These are phyloP conservation scores for Drosophila pseudoananassae DNA, from an alignment of 1,140 invertebrate genomes.

Conservation along the genomic window DNA sequence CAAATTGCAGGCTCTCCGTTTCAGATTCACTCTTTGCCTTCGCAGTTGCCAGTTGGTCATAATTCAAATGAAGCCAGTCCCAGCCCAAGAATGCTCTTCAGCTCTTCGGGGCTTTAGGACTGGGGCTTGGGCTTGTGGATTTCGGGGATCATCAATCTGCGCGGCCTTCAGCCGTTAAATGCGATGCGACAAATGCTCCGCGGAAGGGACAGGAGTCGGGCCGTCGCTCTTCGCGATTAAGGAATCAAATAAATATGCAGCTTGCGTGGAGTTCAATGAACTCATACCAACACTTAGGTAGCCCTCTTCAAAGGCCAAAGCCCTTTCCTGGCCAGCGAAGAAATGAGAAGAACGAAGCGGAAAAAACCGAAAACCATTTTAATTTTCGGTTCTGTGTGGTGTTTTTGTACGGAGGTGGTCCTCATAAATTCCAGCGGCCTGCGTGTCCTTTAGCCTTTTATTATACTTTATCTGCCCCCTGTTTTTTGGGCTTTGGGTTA, in stretches of 20 bases:
- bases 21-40: slow-evolving; percentile 74
- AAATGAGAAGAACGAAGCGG: neutral
- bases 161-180: slow-evolving; percentile 75
- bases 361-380: slow-evolving; percentile 55
- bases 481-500: slow-evolving; percentile 18
- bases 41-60: slow-evolving; percentile 35
- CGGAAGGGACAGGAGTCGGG: slow-evolving; percentile 9
- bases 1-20: slow-evolving; percentile 71
- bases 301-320: slow-evolving; percentile 45
- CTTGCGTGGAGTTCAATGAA: slow-evolving; percentile 61
- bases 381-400: slow-evolving; percentile 50
- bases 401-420: slow-evolving; percentile 68
- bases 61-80: slow-evolving; percentile 62
- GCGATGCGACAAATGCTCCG: slow-evolving; percentile 69
- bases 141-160: slow-evolving; percentile 71
- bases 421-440: slow-evolving; percentile 69
- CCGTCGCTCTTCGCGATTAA: slow-evolving; percentile 60
- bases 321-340: slow-evolving; percentile 21
- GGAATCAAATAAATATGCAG: slow-evolving; percentile 74
- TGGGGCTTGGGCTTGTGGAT: neutral
- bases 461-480: slow-evolving; percentile 59
- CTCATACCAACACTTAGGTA: slow-evolving; percentile 57
- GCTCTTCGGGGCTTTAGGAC: too few species aligned
- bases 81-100: slow-evolving; percentile 26
- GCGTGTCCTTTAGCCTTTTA: slow-evolving; percentile 81